Percentiles rank a stretch among this genome's conserved stretches.
phyloP scores from a whole-genome alignment of 2,888 invertebrate species.

The Cephus spinipes region DNA sequence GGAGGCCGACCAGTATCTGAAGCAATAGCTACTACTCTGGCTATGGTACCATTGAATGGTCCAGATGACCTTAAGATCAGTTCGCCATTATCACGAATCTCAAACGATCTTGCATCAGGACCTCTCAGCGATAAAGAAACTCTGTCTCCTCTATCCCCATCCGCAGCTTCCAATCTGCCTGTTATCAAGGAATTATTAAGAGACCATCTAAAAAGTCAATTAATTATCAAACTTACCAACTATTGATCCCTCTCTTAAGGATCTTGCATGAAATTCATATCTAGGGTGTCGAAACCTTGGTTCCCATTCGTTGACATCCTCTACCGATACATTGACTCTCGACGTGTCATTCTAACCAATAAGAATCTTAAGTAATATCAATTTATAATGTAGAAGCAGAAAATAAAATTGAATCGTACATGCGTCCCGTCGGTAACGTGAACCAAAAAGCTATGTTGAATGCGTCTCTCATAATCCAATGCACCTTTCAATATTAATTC shows the following conservation, averaged over 20 bases:
- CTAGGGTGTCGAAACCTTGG: constrained; percentile 89
- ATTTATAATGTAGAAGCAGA: constrained; percentile 40
- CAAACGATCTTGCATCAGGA: constrained; percentile 77
- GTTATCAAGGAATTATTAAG: constrained; percentile 40
- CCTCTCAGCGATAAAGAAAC: constrained; percentile 80
- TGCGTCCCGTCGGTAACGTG: constrained; percentile 84
- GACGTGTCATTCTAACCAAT: constrained; percentile 84
- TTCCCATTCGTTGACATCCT: constrained; percentile 94
- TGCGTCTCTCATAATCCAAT: constrained; percentile 82
- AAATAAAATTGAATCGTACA: constrained; percentile 66
- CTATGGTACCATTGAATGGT: constrained; percentile 69
- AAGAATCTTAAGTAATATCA: constrained; percentile 11
- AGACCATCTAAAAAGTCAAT: background rate
- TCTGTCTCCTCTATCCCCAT: constrained; percentile 84
- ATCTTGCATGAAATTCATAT: constrained; percentile 78
- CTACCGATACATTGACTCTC: constrained; percentile 82
- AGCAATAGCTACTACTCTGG: constrained; percentile 85
- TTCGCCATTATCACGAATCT: constrained; percentile 76
- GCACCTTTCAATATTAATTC: constrained; percentile 81
- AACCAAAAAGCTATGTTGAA: constrained; percentile 81
- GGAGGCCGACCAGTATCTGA: constrained; percentile 89
- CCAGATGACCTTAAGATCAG: constrained; percentile 67
- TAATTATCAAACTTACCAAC: constrained; percentile 47
- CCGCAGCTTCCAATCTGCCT: constrained; percentile 85
- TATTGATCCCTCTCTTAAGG: constrained; percentile 56